Evolutionary conservation across 2,113 vertebrate genomes (phyloP).

Genomic region (Chaetorhynchus papuensis): DNA sequence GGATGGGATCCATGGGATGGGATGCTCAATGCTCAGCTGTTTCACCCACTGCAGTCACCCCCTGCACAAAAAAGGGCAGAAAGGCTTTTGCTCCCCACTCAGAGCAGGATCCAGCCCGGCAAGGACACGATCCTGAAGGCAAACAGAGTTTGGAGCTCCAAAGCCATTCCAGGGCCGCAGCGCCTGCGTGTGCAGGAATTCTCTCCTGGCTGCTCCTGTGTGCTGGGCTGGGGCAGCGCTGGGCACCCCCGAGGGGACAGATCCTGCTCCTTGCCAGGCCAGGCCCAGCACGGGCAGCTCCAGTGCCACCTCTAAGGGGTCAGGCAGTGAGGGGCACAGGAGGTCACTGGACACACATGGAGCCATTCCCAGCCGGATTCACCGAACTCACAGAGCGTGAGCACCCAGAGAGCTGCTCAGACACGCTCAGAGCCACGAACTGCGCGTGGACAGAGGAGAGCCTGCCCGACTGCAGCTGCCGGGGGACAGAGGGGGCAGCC

Average conservation of each 20-base stretch:
- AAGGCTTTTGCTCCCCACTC: neutral
- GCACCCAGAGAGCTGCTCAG: neutral
- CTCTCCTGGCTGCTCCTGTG: neutral
- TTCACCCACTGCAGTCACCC: neutral
- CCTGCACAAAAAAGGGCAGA: neutral
- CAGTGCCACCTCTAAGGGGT: neutral
- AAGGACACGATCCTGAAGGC: neutral
- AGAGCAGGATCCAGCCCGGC: neutral
- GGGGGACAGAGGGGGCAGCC: neutral
- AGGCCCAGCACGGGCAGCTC: neutral
- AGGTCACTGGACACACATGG: neutral
- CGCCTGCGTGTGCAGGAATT: neutral
- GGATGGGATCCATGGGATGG: too few species aligned
- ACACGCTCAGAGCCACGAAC: neutral
- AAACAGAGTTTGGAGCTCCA: neutral
- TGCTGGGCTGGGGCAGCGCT: neutral
- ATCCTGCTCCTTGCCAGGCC: neutral
- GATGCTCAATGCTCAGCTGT: neutral
- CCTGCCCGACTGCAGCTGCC: neutral
- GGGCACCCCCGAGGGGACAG: neutral
- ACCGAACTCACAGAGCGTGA: neutral
- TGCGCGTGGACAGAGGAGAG: neutral
- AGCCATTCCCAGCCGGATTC: neutral
- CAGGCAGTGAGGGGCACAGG: neutral
- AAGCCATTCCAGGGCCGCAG: neutral